Evolutionary conservation across 2,797 vertebrate species (phyloP), one percentile per base, ranked within the genome.

Genomic region (Hipposideros larvatus): DNA sequence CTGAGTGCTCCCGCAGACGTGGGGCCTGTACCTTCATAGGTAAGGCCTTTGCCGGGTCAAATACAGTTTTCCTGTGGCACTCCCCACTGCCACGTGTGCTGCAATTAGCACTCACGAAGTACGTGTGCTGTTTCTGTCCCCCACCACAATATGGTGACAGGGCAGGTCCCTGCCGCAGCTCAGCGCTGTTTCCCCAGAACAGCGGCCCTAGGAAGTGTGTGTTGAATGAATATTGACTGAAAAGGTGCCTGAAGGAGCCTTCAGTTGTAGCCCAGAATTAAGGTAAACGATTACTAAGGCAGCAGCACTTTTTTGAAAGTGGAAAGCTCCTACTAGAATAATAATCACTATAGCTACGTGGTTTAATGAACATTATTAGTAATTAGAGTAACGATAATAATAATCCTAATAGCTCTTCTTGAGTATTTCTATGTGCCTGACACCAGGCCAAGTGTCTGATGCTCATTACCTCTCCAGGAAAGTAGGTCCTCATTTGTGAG

Each of bases 61-160:
- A 46, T 92, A 16, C 41, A 68, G 19, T 87, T 85, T 79, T 41
- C 46, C 55, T 80, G 48, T 65, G 63, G 34, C 18, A 84, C 88
- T 88, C 28, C 70, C 87, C 61, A 85, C 51, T 77, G 86, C 26
- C 63, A 78, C 83, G 34, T 79, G 46, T 78, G n/a, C 75, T 87
- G 7, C 93, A 87, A 75, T 95, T 70, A 85, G 73, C 48, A 61
- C 75, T 84, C 46, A 77, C 57, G 88, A 91, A 53, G 83, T 92
- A 31, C 65, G 14, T 61, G 2, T 41, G 43, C 55, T 57, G 4
- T 93, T 89, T 94, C 68, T 88, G 15, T 77, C 34, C 41, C 22
- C 28, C 22, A 61, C 13, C 13, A 55, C 57, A 91, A 82, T 71
- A 10, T 70, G 41, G 41, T 34, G 59, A 43, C 13, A 66, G 53